A percentile compares a stretch with the other conserved stretches of the same genome.
Conservation (phyloP, 1,140 invertebrate genomes). For the Eurosta solidaginis region DNA sequence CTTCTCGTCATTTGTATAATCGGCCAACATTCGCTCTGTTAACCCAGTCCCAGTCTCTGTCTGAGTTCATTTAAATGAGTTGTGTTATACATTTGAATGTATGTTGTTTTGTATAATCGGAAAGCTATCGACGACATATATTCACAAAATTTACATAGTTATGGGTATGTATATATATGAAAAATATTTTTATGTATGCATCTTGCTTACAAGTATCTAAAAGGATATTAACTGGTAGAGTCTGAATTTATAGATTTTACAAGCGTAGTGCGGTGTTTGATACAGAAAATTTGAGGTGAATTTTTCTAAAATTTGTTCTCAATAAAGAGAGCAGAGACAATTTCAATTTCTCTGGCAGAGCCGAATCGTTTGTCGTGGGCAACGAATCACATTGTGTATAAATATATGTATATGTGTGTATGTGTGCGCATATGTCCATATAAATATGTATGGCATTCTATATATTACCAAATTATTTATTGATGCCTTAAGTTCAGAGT, state of each 20-base stretch:
- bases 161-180: background rate
- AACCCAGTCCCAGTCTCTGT: background rate
- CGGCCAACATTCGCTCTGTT: background rate
- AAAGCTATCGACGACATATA: background rate
- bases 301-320: background rate
- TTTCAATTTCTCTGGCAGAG: background rate
- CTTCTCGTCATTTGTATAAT: background rate
- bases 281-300: background rate
- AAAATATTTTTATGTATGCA: background rate
- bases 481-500: constrained; percentile 19
- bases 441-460: too few relatives aligned
- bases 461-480: constrained; percentile 13
- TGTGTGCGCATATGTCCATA: background rate
- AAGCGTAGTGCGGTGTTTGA: background rate
- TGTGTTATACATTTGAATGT: background rate
- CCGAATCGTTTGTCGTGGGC: background rate
- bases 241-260: too few relatives aligned
- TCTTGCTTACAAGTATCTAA: background rate
- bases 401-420: background rate
- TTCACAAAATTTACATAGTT: background rate
- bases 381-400: background rate
- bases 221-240: constrained; percentile 25
- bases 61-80: background rate
- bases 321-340: background rate
- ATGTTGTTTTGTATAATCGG: background rate